These are phyloP conservation scores for Simalia tracyae DNA, from an alignment of 2,797 vertebrate genomes.

Conservation along the genomic window DNA sequence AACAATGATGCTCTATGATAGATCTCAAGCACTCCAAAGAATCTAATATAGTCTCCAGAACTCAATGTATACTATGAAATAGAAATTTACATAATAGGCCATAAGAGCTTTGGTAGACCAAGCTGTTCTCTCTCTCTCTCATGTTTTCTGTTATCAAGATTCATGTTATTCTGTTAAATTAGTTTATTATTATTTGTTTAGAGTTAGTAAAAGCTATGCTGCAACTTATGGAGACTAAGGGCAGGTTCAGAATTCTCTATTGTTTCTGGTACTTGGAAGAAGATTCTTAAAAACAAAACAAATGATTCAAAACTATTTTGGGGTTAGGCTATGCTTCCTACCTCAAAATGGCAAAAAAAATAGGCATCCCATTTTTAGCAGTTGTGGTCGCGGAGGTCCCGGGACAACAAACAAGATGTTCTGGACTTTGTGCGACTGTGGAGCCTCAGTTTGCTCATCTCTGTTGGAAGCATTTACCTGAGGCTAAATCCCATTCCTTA, in stretches of 20 bases:
- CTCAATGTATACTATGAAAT: background rate
- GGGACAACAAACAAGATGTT: background rate
- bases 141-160: constrained; percentile 1
- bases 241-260: background rate
- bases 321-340: background rate
- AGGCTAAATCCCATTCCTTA: background rate
- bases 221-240: background rate
- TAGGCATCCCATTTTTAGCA: background rate
- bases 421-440: background rate
- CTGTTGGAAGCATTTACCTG: background rate
- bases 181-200: background rate
- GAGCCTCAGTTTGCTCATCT: background rate
- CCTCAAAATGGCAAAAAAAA: background rate
- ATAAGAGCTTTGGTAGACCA: constrained; percentile 10
- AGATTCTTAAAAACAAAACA: background rate
- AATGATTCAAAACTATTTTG: background rate
- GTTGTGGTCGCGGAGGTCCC: background rate
- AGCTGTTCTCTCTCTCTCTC: background rate
- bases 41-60: constrained; percentile 5
- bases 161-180: constrained; percentile 6
- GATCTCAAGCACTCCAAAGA: constrained; percentile 29
- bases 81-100: background rate
- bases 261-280: background rate
- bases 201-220: background rate
- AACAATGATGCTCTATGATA: background rate